phyloP scores from a whole-genome alignment of 2,113 vertebrate genomes.

The Alouatta palliata region DNA sequence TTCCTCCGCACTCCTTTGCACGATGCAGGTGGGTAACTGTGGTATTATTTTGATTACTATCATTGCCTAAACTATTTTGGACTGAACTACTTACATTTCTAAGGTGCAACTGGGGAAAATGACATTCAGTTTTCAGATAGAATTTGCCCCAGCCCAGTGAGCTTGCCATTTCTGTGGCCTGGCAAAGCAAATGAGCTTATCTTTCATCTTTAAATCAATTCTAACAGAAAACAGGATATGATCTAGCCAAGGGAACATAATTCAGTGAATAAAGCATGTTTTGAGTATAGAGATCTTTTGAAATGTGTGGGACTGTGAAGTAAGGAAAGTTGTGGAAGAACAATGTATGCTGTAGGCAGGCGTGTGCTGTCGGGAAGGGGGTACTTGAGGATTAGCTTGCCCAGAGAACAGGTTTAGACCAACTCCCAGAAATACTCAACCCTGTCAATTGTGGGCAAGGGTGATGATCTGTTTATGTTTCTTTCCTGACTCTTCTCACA shows the following conservation, averaged over 20 bases:
- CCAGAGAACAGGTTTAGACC: neutral
- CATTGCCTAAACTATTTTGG: slow-evolving; percentile 19
- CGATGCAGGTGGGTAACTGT: neutral
- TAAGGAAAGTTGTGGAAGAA: neutral
- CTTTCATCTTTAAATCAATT: slow-evolving; percentile 35
- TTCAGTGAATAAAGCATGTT: slow-evolving; percentile 8
- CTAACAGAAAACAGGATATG: neutral
- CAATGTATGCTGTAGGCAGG: neutral
- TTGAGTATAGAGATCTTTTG: neutral
- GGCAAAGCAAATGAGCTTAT: neutral
- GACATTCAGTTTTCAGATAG: neutral
- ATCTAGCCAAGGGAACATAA: neutral
- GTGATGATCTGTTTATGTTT: neutral
- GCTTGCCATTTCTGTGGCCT: neutral
- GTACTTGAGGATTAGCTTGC: neutral
- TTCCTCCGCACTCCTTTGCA: neutral
- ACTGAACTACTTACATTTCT: neutral
- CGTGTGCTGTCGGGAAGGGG: neutral
- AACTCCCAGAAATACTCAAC: neutral
- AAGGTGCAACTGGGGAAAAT: neutral
- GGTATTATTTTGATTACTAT: neutral
- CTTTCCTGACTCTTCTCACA: neutral
- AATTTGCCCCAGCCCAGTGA: neutral
- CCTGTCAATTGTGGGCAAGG: neutral
- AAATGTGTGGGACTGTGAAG: neutral